Percentiles rank a stretch among this genome's conserved stretches.
Conservation (phyloP, 2,113 vertebrate species). For the Dendropsophus ebraccatus region DNA sequence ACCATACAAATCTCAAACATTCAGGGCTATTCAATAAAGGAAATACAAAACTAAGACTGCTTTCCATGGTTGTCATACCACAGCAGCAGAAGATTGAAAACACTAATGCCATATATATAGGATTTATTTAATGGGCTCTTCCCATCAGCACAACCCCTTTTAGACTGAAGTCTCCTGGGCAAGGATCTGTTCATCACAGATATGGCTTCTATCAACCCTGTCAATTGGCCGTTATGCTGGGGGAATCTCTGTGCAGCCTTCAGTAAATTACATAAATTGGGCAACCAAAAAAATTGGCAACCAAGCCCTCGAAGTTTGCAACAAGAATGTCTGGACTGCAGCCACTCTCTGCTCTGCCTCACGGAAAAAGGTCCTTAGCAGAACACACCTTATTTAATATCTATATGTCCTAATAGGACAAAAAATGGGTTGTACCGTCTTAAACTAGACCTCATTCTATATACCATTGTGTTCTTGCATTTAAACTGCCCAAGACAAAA, state of each 20-base stretch:
- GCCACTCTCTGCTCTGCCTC: no score
- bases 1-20: slow-evolving; percentile 3
- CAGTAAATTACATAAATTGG: no score
- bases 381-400: no score
- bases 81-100: not conserved
- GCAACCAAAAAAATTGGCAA: not conserved
- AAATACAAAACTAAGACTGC: not conserved
- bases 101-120: not conserved
- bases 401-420: no score
- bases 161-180: not conserved
- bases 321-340: no score
- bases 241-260: not conserved
- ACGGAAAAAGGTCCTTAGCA: no score
- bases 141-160: no score
- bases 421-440: no score
- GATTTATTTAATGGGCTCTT: no score
- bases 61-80: not conserved
- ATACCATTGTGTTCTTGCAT: no score
- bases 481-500: no score
- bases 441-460: no score
- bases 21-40: not conserved
- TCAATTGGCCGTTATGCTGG: not conserved
- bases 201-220: not conserved
- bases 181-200: not conserved
- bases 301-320: not conserved